Conservation (phyloP, 2,888 invertebrate genomes). For the Theretra japonica region DNA sequence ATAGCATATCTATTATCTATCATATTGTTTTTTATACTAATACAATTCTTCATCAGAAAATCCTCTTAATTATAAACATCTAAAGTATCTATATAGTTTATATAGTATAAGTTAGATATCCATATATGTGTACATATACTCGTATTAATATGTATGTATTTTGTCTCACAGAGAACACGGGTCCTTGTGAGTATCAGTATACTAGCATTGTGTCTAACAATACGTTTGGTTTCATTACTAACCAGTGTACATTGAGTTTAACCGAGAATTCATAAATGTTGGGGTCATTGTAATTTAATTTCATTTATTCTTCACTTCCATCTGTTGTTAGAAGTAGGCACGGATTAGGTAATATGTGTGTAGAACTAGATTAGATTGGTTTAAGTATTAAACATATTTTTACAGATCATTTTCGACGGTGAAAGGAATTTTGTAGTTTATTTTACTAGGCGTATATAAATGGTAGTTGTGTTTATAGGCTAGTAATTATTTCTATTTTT, state of each 20-base stretch:
- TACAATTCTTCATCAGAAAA: not conserved
- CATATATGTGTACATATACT: slow-evolving; percentile 43
- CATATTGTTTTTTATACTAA: slow-evolving; percentile 1
- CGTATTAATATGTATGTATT: slow-evolving; percentile 67
- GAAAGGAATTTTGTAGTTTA: not conserved
- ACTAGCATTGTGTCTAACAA: slow-evolving; percentile 12
- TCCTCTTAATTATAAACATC: not conserved
- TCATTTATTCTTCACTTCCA: not conserved
- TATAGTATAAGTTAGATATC: not conserved
- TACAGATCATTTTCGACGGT: no score
- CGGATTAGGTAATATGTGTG: not conserved
- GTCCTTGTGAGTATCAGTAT: slow-evolving; percentile 76
- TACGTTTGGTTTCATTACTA: slow-evolving; percentile 22
- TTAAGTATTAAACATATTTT: not conserved
- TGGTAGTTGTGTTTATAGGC: not conserved
- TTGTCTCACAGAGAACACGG: slow-evolving; percentile 81
- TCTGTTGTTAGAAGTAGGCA: not conserved
- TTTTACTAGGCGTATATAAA: not conserved
- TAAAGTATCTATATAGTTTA: not conserved
- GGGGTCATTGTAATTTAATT: not conserved
- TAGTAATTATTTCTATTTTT: no score
- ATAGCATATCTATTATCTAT: not conserved
- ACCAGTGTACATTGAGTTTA: not conserved
- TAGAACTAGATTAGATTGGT: not conserved
- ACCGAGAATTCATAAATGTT: not conserved